Percentiles rank a stretch among this genome's conserved stretches.
These are phyloP conservation scores for Amazona ochrocephala DNA, from an alignment of 2,797 vertebrate species.

Conservation along the genomic window DNA sequence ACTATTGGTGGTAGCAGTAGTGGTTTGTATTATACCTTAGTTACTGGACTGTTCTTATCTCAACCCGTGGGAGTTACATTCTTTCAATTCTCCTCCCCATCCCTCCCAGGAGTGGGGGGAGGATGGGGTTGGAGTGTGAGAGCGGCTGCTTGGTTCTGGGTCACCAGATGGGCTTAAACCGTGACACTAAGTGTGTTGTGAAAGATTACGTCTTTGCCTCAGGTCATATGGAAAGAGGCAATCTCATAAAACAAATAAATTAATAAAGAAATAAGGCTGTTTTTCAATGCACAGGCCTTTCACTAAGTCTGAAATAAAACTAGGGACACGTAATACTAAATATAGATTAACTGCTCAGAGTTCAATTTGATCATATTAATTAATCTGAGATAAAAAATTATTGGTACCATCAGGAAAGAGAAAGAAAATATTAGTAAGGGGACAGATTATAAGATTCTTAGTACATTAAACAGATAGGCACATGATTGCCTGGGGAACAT, in stretches of 20 bases:
- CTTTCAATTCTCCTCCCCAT: too few species aligned
- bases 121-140: too few species aligned
- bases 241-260: background rate
- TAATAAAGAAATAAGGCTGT: background rate
- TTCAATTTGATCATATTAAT: background rate
- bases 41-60: too few species aligned
- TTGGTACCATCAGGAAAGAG: background rate
- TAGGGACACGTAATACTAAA: background rate
- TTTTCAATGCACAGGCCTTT: background rate
- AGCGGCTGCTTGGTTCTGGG: too few species aligned
- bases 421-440: background rate
- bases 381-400: background rate
- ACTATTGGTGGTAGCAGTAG: too few species aligned
- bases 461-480: background rate
- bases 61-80: too few species aligned
- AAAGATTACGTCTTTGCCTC: background rate
- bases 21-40: too few species aligned
- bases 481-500: background rate
- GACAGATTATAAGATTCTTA: background rate
- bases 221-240: background rate
- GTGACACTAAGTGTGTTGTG: background rate
- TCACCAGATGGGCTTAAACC: too few species aligned
- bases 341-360: background rate
- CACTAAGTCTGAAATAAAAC: background rate
- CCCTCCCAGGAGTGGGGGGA: too few species aligned